A percentile compares a stretch with the other conserved stretches of the same genome.
phyloP scores from a whole-genome alignment of 1,140 invertebrate genomes.

The Antheraea pernyi region DNA sequence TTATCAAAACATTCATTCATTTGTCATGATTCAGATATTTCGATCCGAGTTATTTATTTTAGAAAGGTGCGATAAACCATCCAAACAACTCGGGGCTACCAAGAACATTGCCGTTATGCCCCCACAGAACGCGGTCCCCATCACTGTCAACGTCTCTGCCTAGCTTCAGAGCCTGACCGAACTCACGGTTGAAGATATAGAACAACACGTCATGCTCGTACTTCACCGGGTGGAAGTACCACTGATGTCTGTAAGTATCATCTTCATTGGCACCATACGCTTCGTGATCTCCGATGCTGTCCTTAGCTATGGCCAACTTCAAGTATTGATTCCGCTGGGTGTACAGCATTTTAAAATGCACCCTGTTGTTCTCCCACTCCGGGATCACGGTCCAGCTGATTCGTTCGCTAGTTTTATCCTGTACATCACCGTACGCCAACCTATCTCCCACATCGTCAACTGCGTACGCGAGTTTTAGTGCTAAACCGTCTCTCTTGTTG shows the following conservation, averaged over 20 bases:
- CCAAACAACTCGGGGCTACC: constrained; percentile 7
- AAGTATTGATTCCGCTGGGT: not conserved
- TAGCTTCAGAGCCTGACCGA: constrained; percentile 8
- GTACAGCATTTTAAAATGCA: constrained; percentile 9
- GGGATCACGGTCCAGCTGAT: constrained; percentile 3
- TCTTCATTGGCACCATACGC: not conserved
- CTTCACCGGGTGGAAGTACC: constrained; percentile 3
- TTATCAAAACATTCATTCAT: no score
- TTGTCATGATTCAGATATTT: no score
- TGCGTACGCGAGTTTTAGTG: not conserved
- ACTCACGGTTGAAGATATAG: constrained; percentile 11
- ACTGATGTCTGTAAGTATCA: constrained; percentile 10
- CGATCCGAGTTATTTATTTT: not conserved
- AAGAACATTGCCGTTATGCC: constrained; percentile 4
- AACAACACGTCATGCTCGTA: not conserved
- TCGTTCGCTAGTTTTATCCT: constrained; percentile 8
- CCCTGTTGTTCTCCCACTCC: not conserved
- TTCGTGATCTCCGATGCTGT: not conserved
- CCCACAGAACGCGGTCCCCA: not conserved
- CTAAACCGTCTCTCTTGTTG: constrained; percentile 1
- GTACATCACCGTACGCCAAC: not conserved
- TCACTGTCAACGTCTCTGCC: not conserved
- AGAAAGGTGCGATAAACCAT: not conserved
- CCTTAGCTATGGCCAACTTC: not conserved
- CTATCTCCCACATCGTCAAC: not conserved